Percentiles rank a stretch among this genome's conserved stretches.
phyloP scores from a whole-genome alignment of 2,888 invertebrate species.

The Megamerina dolium region DNA sequence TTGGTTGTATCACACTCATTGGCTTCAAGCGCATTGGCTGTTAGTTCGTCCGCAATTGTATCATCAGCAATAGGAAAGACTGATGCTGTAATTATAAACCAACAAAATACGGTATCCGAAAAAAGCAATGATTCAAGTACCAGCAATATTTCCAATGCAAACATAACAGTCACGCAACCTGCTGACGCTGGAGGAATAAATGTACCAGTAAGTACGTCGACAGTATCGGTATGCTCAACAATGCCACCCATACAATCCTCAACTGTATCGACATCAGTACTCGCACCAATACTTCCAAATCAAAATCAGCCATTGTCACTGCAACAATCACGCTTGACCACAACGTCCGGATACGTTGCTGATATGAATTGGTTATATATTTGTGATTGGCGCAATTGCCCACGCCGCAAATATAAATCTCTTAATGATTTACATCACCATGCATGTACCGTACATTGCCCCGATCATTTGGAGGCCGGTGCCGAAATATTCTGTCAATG shows the following conservation, averaged over 20 bases:
- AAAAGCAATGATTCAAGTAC: too few relatives aligned
- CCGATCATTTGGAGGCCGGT: conserved; percentile 55
- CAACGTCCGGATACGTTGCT: conserved; percentile 23
- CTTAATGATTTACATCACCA: conserved; percentile 80
- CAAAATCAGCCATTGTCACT: conserved; percentile 11
- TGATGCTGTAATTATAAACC: too few relatives aligned
- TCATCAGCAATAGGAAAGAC: too few relatives aligned
- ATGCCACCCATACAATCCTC: too few relatives aligned
- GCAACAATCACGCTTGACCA: conserved; percentile 15
- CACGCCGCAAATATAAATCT: conserved; percentile 66
- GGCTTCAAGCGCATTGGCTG: conserved; percentile 17
- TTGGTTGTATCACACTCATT: conserved; percentile 10
- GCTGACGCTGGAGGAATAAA: conserved; percentile 24
- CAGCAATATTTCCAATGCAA: conserved; percentile 16
- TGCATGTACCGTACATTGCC: conserved; percentile 79
- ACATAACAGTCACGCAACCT: conserved; percentile 14
- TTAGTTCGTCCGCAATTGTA: too few relatives aligned
- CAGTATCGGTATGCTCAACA: conserved; percentile 18
- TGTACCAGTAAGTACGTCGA: conserved; percentile 21
- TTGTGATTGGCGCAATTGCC: conserved; percentile 93
- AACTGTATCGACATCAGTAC: conserved; percentile 6
- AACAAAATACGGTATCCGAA: too few relatives aligned
- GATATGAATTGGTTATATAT: conserved; percentile 56
- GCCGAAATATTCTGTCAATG: conserved; percentile 83
- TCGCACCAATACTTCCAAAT: conserved; percentile 6